Base-by-base conservation (phyloP, 2,888 invertebrate genomes). In the Sesia apiformis region DNA sequence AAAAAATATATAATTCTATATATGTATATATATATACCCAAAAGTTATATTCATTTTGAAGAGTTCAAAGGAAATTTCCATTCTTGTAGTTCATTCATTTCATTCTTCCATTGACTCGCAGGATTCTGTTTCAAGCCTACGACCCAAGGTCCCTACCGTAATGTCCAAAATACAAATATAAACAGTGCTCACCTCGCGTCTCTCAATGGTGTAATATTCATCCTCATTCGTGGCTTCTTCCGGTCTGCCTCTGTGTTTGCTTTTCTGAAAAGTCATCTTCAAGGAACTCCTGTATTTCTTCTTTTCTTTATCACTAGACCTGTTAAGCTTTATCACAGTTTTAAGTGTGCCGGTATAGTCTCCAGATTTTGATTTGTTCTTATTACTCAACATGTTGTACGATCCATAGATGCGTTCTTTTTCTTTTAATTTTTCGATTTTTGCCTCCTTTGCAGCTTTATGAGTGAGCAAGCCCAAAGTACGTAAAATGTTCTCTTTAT, bases 291-390 rank as follows among this genome's bases (percentile, higher is more conserved):
- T 91, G 54, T 91, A 91, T 62, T 92, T 93, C 78, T 94, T 94
- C 66, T 93, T 88, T 40, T 87, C 87, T 38, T 77, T 66, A 0
- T 81, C 81, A 0, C 92, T 76, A 1, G 74, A 60, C 60, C 93
- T 91, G 73, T 93, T 93, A 61, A 96, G 81, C 81, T 96, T 95
- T 66, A 96, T 96, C 66, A 96, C 94, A 64, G 96, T 95, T 75
- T 96, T 96, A 61, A 96, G 76, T 0, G 95, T 96, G 46, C 96
- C 96, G 3, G 95, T 95, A 69, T 94, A 95, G 64, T 91, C 92
- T 23, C 86, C 83, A 4, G 82, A 70, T 0, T 78, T 61, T 54
- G 74, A 69, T 56, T 83, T 79, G 43, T 64, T 72, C 56, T 81
- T 81, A 58, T 76, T 82, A 0, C 69, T 70, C 62, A 78, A 69